Percentiles rank a stretch among this genome's conserved stretches.
phyloP scores from a whole-genome alignment of 2,113 vertebrate genomes.

The Aramus guarauna region DNA sequence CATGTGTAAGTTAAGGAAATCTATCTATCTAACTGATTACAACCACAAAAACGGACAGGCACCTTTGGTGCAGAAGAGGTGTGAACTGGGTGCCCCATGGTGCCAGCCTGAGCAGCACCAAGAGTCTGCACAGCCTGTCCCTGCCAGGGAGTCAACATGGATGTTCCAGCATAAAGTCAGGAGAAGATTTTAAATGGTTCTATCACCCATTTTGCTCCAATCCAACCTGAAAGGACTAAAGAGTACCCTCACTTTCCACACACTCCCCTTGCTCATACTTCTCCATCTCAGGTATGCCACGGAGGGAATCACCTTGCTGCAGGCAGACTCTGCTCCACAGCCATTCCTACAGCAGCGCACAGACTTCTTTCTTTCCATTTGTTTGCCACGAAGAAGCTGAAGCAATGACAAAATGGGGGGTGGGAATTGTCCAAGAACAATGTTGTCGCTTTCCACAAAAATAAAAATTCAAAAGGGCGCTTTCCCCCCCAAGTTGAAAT shows the following conservation, averaged over 20 bases:
- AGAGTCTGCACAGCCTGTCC: not conserved
- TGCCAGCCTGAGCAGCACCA: not conserved
- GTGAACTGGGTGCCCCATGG: not conserved
- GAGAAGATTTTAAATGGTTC: not conserved
- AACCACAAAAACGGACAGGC: not conserved
- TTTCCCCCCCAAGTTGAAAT: not conserved
- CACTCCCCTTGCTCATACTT: not conserved
- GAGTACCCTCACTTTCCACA: not conserved
- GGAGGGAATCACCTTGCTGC: not conserved
- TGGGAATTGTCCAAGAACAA: not conserved
- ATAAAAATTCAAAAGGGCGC: not conserved
- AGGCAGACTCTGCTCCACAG: not conserved
- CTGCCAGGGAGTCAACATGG: rapidly evolving
- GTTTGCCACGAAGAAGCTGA: not conserved
- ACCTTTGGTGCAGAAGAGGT: not conserved
- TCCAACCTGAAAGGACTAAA: not conserved
- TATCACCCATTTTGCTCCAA: not conserved
- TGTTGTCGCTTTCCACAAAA: not conserved
- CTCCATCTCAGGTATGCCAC: not conserved
- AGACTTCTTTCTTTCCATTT: rapidly evolving
- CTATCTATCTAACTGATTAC: not conserved
- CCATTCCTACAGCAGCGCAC: not conserved
- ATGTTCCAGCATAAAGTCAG: not conserved
- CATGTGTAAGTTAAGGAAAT: rapidly evolving
- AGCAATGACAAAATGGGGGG: not conserved